Percentiles rank a stretch among this genome's conserved stretches.
Conservation (phyloP, 2,113 vertebrate species). For the Boleophthalmus pectinirostris region DNA sequence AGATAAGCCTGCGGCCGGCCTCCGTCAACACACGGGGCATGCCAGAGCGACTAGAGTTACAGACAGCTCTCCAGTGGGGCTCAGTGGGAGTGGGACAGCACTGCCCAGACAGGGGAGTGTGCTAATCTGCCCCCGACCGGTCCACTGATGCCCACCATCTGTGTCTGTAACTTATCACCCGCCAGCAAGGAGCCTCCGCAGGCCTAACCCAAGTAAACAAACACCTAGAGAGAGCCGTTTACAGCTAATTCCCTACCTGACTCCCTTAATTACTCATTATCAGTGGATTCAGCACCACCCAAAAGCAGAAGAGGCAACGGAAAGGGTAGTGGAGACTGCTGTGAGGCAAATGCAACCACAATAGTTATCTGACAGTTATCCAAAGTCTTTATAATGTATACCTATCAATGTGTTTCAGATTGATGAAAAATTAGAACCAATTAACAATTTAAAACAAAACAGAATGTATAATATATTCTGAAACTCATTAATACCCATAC, state of each 20-base stretch:
- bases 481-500: too few species aligned
- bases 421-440: too few species aligned
- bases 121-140: slow-evolving; percentile 71
- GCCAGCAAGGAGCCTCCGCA: slow-evolving; percentile 58
- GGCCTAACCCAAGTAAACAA: slow-evolving; percentile 63
- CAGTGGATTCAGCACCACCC: slow-evolving; percentile 25
- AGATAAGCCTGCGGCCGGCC: slow-evolving; percentile 73
- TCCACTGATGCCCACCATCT: slow-evolving; percentile 77
- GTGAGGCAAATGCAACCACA: neutral
- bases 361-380: too few species aligned
- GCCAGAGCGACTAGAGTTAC: slow-evolving; percentile 74
- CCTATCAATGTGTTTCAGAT: too few species aligned
- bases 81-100: slow-evolving; percentile 49
- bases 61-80: slow-evolving; percentile 66
- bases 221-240: slow-evolving; percentile 51
- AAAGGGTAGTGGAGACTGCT: slow-evolving; percentile 7
- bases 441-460: too few species aligned
- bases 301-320: slow-evolving; percentile 7
- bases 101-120: slow-evolving; percentile 59
- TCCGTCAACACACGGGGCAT: slow-evolving; percentile 74
- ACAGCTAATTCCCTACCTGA: slow-evolving; percentile 49
- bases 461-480: too few species aligned
- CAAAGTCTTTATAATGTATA: too few species aligned
- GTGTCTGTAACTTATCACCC: slow-evolving; percentile 74
- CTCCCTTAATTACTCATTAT: slow-evolving; percentile 48